A percentile compares a stretch with the other conserved stretches of the same genome.
These are phyloP conservation scores for Platysternon megacephalum DNA, from an alignment of 2,113 vertebrate species.

Conservation along the genomic window DNA sequence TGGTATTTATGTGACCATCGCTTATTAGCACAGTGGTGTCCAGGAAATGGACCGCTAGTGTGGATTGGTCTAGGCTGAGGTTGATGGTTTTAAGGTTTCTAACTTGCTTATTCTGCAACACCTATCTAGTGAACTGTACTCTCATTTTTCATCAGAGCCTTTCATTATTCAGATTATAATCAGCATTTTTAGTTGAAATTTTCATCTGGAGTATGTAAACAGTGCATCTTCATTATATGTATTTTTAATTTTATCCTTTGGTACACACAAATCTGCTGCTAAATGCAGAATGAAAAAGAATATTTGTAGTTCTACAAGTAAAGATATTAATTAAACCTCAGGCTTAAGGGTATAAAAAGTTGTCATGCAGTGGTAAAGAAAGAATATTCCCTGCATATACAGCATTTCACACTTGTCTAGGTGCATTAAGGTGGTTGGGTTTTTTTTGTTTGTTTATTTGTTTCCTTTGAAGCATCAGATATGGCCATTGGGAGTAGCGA, in stretches of 20 bases:
- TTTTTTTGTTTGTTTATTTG: background rate
- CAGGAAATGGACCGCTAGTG: too few species aligned
- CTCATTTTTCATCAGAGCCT: background rate
- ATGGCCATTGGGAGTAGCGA: background rate
- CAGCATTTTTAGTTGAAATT: background rate
- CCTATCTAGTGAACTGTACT: background rate
- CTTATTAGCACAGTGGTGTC: too few species aligned
- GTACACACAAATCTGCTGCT: background rate
- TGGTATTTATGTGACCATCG: too few species aligned
- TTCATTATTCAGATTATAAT: background rate
- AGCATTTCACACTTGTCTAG: background rate
- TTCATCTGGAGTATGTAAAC: background rate
- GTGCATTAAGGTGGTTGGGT: background rate
- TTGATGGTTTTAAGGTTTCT: background rate
- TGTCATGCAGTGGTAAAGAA: background rate
- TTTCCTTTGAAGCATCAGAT: background rate
- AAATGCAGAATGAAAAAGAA: background rate
- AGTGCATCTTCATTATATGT: background rate
- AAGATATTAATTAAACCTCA: background rate
- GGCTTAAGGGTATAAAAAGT: background rate
- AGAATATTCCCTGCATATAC: background rate
- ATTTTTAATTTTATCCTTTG: background rate
- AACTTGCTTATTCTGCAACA: background rate
- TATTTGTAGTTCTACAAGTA: background rate
- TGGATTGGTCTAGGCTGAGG: too few species aligned